Evolutionary conservation across 2,888 invertebrate genomes (phyloP), one percentile per base, ranked within the genome.

Genomic region (Zelleria hepariella): DNA sequence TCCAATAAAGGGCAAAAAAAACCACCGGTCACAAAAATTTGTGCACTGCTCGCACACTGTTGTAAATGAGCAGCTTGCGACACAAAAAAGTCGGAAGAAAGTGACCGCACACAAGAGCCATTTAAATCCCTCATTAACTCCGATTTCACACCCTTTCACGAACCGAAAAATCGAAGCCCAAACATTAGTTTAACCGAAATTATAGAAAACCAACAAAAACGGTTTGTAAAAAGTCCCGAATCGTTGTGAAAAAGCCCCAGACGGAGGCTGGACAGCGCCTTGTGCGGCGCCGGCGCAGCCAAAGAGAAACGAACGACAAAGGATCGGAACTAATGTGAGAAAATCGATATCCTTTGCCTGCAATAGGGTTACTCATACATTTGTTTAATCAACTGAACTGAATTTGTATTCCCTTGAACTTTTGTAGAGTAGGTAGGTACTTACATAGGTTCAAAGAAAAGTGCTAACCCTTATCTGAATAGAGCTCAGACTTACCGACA

Each of bases 91-190:
- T 70, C 70, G 32, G 67, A 75, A 75, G 74, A 80, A 82, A 83
- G 74, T 86, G 79, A 76, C 79, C 82, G 80, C 80, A 78, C 79
- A 83, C 83, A 83, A 86, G 82, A 81, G 78, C 78, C 75, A 80
- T 85, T 83, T 77, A 79, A 80, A 80, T 80, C 78, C 80, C 75
- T 82, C 82, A 88, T 88, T 88, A 88, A 83, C 75, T 85, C 65
- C 81, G 75, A 88, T 88, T 88, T 88, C 88, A 88, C 88, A 86
- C 86, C 76, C 82, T 83, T 86, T 87, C 85, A 88, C 82, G 88
- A 88, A 87, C 88, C 88, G 86, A 84, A 81, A 86, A 88, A 88
- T 88, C 84, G 85, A 82, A 87, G 81, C 77, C 83, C 88, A 88
- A 88, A 88, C 88, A 88, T 86, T 87, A 85, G 87, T 85, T 87